Base-by-base conservation (phyloP, 2,888 invertebrate species). In the Caenorhabditis sp. region DNA sequence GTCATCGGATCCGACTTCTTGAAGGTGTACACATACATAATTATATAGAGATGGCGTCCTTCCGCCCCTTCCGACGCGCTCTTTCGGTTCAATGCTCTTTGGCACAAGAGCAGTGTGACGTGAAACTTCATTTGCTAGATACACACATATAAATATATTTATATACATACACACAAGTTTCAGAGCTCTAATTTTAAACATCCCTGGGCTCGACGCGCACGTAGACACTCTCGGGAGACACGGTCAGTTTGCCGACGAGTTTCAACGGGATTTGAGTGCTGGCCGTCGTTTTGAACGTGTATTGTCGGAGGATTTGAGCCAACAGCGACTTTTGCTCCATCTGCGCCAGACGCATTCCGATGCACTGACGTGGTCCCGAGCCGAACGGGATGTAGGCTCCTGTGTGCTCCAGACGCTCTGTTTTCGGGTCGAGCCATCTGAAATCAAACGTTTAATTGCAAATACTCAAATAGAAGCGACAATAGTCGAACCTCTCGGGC, bases 281-380 rank as follows among this genome's bases (percentile, higher is more conserved):
- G 9, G 53, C 52, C 1, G 68, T 63, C 20, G 55, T 66, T 13
- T 56, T 52, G 39, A 86, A 63, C 8, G 58, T 56, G 63, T 75
- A 86, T 45, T 71, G 63, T 13, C 76, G 58, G 6, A 87, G 65
- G 20, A 87, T 50, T 26, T 77, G 77, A 3, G 78, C 76, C 8
- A 87, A 59, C 0, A 83, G 73, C 55, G 84, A 30, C 48, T 87
- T 87, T 50, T 83, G 81, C 59, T 88, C 87, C 76, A 88, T 68
- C 39, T 79, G 81, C 7, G 86, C 87, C 50, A 87, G 48, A 32
- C 85, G 71, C 82, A 85, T 82, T 72, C 86, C 86, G 30, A 87
- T 81, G 58, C 87, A 87, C 15, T 77, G 75, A 58, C 87, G 61
- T 0, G 87, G 87, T 3, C 87, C 87, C 1, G 70, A 77, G 6